phyloP scores from a whole-genome alignment of 1,140 invertebrate species.

The Calosoma granatense region DNA sequence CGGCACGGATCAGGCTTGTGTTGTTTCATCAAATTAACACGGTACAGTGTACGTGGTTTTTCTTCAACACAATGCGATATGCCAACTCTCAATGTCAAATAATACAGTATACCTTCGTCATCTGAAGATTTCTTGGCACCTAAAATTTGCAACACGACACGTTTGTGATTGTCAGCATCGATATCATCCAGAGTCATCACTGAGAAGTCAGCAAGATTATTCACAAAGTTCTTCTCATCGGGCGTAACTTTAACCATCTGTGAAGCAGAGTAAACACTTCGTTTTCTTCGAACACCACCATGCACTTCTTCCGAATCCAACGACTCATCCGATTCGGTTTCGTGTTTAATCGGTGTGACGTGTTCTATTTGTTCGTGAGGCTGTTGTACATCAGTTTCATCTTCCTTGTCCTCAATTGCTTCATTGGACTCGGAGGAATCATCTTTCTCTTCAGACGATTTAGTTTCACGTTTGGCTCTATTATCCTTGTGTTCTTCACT shows the following conservation, averaged over 20 bases:
- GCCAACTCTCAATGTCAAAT: conserved; percentile 28
- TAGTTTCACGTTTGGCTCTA: too few species aligned
- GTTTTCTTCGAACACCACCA: conserved; percentile 5
- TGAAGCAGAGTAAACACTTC: background rate
- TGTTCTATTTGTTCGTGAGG: too few species aligned
- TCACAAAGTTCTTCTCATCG: conserved; percentile 20
- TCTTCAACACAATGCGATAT: conserved; percentile 27
- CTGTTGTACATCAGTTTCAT: background rate
- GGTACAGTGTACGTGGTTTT: conserved; percentile 6
- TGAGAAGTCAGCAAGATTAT: conserved; percentile 29
- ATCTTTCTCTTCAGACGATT: too few species aligned
- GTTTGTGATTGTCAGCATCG: conserved; percentile 30
- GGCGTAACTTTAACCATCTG: background rate
- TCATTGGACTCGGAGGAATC: background rate
- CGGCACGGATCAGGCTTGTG: conserved; percentile 19
- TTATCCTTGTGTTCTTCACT: background rate
- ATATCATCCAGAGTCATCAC: conserved; percentile 28
- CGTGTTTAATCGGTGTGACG: too few species aligned
- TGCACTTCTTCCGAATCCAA: background rate
- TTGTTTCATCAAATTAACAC: background rate
- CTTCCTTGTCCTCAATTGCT: background rate
- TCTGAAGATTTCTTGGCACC: conserved; percentile 27
- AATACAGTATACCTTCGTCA: conserved; percentile 26
- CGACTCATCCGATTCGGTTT: too few species aligned
- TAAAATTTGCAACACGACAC: conserved; percentile 29